Conservation (phyloP, 1,140 invertebrate genomes). For the Alviniconcha marisindica region DNA sequence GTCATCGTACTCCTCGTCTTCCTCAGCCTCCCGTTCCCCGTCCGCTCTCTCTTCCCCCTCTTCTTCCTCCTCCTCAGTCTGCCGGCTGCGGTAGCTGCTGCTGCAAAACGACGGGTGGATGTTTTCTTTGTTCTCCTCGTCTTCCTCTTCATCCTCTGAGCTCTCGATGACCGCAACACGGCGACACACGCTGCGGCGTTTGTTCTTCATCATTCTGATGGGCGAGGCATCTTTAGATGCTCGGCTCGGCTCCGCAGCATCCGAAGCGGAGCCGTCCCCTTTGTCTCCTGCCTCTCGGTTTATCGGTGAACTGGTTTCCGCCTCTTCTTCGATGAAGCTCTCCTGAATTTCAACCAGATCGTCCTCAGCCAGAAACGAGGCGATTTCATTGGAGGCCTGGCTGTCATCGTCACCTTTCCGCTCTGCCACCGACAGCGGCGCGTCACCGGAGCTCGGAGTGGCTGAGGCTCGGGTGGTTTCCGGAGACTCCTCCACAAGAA, state of each 20-base stretch:
- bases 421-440: not conserved
- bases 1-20: not conserved
- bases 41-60: not conserved
- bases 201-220: not conserved
- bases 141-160: conserved; percentile 32
- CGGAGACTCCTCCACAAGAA: conserved; percentile 16
- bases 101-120: conserved; percentile 21
- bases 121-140: conserved; percentile 35
- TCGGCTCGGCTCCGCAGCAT: not conserved
- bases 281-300: not conserved
- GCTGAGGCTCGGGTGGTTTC: not conserved
- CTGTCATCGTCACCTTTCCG: not conserved
- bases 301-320: not conserved
- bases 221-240: not conserved
- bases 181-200: conserved; percentile 37
- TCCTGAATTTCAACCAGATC: conserved; percentile 11
- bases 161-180: conserved; percentile 29
- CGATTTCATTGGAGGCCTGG: not conserved
- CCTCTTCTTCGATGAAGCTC: conserved; percentile 11
- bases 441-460: not conserved
- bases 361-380: conserved; percentile 25
- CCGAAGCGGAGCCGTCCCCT: not conserved
- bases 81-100: not conserved
- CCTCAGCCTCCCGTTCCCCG: not conserved
- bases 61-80: not conserved